phyloP scores from a whole-genome alignment of 2,888 invertebrate species.

The Pollenia angustigena region DNA sequence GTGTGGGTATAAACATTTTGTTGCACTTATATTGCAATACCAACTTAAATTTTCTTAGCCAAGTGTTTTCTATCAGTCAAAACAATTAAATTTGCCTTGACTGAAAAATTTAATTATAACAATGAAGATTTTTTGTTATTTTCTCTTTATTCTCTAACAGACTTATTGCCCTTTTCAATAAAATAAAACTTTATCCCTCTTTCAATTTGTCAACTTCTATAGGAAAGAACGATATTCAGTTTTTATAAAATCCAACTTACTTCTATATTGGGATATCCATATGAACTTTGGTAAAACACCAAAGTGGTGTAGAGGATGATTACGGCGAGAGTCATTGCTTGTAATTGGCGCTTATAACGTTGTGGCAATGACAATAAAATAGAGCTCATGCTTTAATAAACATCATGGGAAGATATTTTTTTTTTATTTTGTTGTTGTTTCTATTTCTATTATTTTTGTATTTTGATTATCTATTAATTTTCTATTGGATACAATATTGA shows the following conservation, averaged over 20 bases:
- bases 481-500: slow-evolving; percentile 27
- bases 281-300: slow-evolving; percentile 84
- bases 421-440: slow-evolving; percentile 24
- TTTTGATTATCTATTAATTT: not conserved
- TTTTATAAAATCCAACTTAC: slow-evolving; percentile 76
- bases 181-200: not conserved
- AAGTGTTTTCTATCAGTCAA: no score
- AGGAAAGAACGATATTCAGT: no score
- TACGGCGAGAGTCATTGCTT: slow-evolving; percentile 84
- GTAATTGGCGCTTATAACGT: slow-evolving; percentile 84
- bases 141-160: not conserved
- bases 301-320: slow-evolving; percentile 84
- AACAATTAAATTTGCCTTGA: no score
- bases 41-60: no score
- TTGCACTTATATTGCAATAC: no score
- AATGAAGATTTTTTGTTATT: not conserved
- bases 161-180: not conserved
- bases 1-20: no score
- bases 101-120: no score
- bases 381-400: slow-evolving; percentile 83
- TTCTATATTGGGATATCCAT: slow-evolving; percentile 84
- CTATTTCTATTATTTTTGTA: not conserved
- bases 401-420: slow-evolving; percentile 65
- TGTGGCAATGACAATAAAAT: slow-evolving; percentile 84
- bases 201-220: not conserved